phyloP scores from a whole-genome alignment of 2,797 vertebrate genomes.

The Myoxocephalus aenaeus region DNA sequence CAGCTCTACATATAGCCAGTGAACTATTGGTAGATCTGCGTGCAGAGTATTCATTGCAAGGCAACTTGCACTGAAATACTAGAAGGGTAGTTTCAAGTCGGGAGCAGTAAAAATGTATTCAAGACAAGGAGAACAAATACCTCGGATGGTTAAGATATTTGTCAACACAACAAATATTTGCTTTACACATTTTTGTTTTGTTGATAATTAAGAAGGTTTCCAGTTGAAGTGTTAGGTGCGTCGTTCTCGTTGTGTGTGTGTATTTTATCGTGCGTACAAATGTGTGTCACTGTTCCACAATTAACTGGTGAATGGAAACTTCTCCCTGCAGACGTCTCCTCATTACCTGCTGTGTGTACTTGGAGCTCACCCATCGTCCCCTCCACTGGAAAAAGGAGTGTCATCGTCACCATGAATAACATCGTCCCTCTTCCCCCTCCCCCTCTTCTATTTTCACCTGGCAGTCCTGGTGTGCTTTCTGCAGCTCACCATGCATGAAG shows the following conservation, averaged over 20 bases:
- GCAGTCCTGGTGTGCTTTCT: constrained; percentile 42
- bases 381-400: constrained; percentile 66
- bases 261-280: constrained; percentile 24
- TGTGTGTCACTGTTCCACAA: constrained; percentile 54
- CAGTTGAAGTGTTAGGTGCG: not conserved
- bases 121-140: not conserved
- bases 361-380: constrained; percentile 44
- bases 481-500: constrained; percentile 43
- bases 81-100: constrained; percentile 34
- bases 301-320: constrained; percentile 58
- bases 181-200: constrained; percentile 10
- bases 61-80: constrained; percentile 46
- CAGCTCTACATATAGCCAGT: constrained; percentile 59
- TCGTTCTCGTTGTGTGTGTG: constrained; percentile 9
- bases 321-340: constrained; percentile 61
- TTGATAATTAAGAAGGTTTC: not conserved
- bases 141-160: constrained; percentile 5
- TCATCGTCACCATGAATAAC: constrained; percentile 74
- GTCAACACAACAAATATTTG: constrained; percentile 4
- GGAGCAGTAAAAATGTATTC: not conserved
- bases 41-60: constrained; percentile 55
- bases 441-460: constrained; percentile 50
- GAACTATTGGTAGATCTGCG: constrained; percentile 30
- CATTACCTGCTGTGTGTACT: constrained; percentile 59
- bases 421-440: not conserved